phyloP scores from a whole-genome alignment of 1,140 invertebrate genomes.

The Agrilus planipennis region DNA sequence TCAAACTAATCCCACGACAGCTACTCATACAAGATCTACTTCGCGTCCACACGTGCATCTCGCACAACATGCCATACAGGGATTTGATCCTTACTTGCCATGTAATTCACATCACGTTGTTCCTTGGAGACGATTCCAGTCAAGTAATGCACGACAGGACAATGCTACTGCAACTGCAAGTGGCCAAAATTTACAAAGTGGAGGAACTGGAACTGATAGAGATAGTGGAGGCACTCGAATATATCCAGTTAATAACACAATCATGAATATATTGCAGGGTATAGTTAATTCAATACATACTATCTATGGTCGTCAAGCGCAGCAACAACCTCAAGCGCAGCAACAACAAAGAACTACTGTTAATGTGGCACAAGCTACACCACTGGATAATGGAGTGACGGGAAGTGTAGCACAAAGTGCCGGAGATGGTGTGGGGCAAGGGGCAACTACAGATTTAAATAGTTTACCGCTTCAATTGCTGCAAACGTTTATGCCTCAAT shows the following conservation, averaged over 20 bases:
- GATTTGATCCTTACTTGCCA: conserved; percentile 56
- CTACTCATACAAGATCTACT: conserved; percentile 46
- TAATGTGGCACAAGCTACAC: too few species aligned
- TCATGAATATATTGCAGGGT: conserved; percentile 13
- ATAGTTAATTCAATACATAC: conserved; percentile 13
- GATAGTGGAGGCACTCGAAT: background rate
- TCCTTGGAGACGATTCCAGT: conserved; percentile 16
- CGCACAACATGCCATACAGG: conserved; percentile 29
- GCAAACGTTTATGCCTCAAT: background rate
- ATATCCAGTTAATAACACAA: conserved; percentile 6
- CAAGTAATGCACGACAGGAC: background rate
- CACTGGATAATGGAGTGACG: too few species aligned
- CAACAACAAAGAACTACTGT: background rate
- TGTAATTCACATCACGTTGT: conserved; percentile 52
- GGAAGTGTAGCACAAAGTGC: background rate
- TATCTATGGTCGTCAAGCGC: conserved; percentile 8
- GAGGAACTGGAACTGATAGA: background rate
- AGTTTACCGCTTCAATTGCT: background rate
- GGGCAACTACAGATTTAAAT: background rate
- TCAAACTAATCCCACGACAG: conserved; percentile 51
- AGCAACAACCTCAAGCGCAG: background rate
- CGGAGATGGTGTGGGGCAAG: background rate
- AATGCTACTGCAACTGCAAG: conserved; percentile 1
- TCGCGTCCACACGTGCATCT: conserved; percentile 51
- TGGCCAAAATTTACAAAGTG: conserved; percentile 9